Evolutionary conservation across 2,888 invertebrate species (phyloP).

Genomic region (Tetragnatha montana): DNA sequence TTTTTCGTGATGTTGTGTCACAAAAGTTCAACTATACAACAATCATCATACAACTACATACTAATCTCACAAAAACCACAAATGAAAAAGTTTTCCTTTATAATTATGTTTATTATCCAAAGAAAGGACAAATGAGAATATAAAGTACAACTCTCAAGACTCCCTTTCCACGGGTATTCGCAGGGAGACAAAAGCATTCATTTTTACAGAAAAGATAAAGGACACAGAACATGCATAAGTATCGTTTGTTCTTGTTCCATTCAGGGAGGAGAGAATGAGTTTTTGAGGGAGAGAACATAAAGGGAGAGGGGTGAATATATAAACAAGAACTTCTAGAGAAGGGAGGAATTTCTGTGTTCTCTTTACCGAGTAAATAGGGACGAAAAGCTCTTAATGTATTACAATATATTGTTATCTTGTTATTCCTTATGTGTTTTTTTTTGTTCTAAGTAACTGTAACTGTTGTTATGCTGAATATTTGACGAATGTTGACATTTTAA

Average conservation of each 20-base stretch:
- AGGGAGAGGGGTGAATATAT: background rate
- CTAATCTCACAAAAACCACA: too few relatives aligned
- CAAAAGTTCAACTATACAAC: too few relatives aligned
- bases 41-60: too few relatives aligned
- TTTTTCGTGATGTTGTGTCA: too few relatives aligned
- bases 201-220: background rate
- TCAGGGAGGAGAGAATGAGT: conserved; percentile 1
- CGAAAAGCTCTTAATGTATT: background rate
- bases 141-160: background rate
- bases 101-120: background rate
- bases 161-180: background rate
- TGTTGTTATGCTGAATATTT: too few relatives aligned
- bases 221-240: conserved; percentile 22
- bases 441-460: too few relatives aligned
- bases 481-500: too few relatives aligned
- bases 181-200: background rate
- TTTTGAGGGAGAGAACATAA: conserved; percentile 17
- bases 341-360: background rate
- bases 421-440: background rate
- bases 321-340: background rate
- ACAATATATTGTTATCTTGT: background rate
- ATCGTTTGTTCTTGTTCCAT: background rate
- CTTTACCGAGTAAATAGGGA: background rate
- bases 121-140: background rate
- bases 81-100: too few relatives aligned